phyloP scores from a whole-genome alignment of 1,140 invertebrate genomes.

The Heterodera carotae region DNA sequence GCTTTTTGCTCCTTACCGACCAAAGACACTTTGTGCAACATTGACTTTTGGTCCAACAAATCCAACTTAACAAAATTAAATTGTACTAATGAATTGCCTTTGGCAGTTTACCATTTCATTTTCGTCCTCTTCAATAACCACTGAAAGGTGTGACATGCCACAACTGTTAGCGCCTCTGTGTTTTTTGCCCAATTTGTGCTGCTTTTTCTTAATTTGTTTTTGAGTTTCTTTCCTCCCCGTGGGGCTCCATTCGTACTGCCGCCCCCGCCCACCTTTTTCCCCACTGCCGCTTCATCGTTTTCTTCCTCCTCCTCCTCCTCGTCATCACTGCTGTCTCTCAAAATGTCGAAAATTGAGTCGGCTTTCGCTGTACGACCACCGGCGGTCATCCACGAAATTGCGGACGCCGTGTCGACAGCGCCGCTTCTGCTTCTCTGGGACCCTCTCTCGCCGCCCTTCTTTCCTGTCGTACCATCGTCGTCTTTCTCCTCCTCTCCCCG shows the following conservation, averaged over 20 bases:
- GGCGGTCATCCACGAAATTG: conserved; percentile 28
- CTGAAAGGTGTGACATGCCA: not conserved
- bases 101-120: not conserved
- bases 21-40: conserved; percentile 17
- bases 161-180: not conserved
- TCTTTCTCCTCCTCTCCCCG: not conserved
- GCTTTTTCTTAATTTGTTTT: not conserved
- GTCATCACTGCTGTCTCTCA: conserved; percentile 39
- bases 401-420: conserved; percentile 27
- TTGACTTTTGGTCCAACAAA: conserved; percentile 29
- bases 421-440: conserved; percentile 22
- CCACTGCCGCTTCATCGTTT: not conserved
- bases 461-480: not conserved
- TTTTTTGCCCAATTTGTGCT: not conserved
- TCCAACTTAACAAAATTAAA: not conserved
- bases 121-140: conserved; percentile 29
- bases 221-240: not conserved
- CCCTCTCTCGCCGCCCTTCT: not conserved
- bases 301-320: conserved; percentile 19
- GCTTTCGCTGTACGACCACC: conserved; percentile 34
- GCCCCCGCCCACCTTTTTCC: too few relatives aligned
- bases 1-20: conserved; percentile 7
- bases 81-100: not conserved
- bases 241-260: not conserved
- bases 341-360: conserved; percentile 40